Evolutionary conservation across 2,888 invertebrate genomes (phyloP).

Genomic region (Habrosyne pyritoides): DNA sequence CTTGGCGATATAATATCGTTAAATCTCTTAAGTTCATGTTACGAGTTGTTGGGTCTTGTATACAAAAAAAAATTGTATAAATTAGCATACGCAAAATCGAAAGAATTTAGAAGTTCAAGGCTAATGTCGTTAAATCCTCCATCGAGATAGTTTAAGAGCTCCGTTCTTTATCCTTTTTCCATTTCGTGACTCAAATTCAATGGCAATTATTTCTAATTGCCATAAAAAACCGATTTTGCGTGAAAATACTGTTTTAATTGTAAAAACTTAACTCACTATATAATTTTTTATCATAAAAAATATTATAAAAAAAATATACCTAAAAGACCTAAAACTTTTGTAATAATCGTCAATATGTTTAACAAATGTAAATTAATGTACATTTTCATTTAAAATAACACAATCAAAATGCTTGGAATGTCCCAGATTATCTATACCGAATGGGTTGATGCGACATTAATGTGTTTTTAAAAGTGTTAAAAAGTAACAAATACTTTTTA

Average conservation of each 20-base stretch:
- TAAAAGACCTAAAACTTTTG: no score
- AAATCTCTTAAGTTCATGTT: background rate
- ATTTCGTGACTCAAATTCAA: background rate
- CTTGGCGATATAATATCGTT: background rate
- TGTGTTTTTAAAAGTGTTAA: background rate
- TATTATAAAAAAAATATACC: background rate
- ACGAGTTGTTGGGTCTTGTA: background rate
- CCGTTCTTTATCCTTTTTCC: background rate
- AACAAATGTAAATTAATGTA: background rate
- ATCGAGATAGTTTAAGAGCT: background rate
- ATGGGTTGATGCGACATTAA: background rate
- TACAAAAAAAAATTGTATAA: background rate
- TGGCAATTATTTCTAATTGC: background rate
- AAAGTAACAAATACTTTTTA: background rate
- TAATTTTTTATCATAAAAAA: background rate
- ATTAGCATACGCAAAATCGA: background rate
- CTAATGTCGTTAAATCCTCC: background rate
- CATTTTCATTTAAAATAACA: background rate
- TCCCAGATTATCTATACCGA: background rate
- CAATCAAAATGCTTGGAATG: background rate
- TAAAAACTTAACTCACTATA: background rate
- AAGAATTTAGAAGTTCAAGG: background rate
- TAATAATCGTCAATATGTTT: no score
- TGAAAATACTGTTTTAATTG: background rate
- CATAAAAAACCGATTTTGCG: constrained; percentile 1